Conservation (phyloP, 2,113 vertebrate species). For the Nothocercus nigrocapillus region DNA sequence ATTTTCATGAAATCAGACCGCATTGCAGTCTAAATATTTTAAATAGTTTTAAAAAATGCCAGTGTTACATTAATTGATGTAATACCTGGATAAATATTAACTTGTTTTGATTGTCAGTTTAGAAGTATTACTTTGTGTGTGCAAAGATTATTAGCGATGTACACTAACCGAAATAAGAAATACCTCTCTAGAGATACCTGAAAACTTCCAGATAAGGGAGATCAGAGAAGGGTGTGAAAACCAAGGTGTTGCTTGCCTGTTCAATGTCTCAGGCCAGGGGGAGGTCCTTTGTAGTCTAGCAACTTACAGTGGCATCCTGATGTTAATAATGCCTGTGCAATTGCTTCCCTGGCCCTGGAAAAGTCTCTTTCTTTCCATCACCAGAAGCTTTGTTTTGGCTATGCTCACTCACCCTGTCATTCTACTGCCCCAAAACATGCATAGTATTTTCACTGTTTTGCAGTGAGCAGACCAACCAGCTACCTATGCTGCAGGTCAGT, state of each 20-base stretch:
- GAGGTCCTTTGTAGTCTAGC: background rate
- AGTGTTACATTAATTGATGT: background rate
- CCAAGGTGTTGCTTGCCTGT: background rate
- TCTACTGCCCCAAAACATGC: background rate
- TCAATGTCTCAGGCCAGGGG: background rate
- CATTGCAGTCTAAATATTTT: background rate
- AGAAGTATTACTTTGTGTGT: background rate
- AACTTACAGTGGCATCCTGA: background rate
- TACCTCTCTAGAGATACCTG: background rate
- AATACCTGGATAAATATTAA: background rate
- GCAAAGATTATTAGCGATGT: background rate
- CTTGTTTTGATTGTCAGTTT: background rate
- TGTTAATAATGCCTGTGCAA: background rate
- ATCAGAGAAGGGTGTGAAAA: background rate
- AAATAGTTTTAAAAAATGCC: background rate
- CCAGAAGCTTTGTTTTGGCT: background rate
- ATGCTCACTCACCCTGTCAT: background rate
- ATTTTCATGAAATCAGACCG: background rate
- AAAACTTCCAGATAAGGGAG: background rate
- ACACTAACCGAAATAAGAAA: background rate
- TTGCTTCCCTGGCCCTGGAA: background rate
- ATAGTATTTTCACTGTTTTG: background rate
- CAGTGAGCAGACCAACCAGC: background rate
- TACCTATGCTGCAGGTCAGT: rapidly evolving
- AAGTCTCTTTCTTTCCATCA: background rate